Conservation (phyloP, 64 coral and sea anemone genomes). For the Actinia equina region DNA sequence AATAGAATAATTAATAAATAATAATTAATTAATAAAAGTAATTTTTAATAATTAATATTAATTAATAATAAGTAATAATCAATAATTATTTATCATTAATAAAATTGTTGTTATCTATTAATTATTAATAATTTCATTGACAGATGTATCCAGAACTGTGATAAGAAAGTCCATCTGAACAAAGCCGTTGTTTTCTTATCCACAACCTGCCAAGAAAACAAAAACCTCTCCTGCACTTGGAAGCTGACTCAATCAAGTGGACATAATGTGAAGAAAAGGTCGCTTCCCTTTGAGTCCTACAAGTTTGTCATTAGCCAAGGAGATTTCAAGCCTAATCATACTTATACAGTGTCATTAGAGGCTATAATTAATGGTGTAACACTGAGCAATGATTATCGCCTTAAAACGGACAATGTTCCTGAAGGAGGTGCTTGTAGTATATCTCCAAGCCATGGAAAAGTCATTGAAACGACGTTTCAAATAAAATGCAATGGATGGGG, state of each 20-base stretch:
- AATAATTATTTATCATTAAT: too few species aligned
- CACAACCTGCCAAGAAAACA: slow-evolving; percentile 17
- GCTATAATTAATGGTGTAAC: background rate
- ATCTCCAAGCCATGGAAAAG: background rate
- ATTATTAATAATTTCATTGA: background rate
- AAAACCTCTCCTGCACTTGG: slow-evolving; percentile 18
- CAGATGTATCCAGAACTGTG: slow-evolving; percentile 56
- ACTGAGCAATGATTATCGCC: background rate
- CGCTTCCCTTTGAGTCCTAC: background rate
- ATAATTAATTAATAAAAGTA: too few species aligned
- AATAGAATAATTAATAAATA: too few species aligned
- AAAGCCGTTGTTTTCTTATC: slow-evolving; percentile 14
- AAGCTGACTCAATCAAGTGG: background rate
- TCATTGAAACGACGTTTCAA: slow-evolving; percentile 39
- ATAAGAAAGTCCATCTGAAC: background rate
- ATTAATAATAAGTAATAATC: too few species aligned
- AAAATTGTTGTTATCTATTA: too few species aligned
- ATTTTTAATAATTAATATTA: too few species aligned
- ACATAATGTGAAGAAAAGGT: background rate
- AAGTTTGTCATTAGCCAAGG: slow-evolving; percentile 18
- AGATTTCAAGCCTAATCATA: slow-evolving; percentile 17
- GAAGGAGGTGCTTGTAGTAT: slow-evolving; percentile 28
- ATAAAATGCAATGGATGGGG: slow-evolving; percentile 41
- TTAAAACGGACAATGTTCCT: slow-evolving; percentile 42
- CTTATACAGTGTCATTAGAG: slow-evolving; percentile 25